phyloP scores from a whole-genome alignment of 2,797 vertebrate species.

The Yasuhikotakia modesta region DNA sequence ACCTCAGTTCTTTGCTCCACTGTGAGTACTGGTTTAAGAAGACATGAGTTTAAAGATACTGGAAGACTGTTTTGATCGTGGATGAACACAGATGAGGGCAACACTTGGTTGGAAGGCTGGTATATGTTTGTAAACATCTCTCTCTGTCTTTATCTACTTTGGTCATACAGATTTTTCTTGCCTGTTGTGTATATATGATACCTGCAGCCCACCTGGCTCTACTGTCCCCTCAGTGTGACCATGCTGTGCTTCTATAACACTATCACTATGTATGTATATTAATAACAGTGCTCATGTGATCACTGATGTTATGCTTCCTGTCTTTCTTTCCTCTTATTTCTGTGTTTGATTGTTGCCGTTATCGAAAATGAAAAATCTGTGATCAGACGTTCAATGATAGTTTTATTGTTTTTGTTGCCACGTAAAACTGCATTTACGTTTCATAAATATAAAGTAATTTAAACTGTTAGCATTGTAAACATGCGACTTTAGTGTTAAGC shows the following conservation, averaged over 20 bases:
- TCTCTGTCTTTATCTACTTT: slow-evolving; percentile 38
- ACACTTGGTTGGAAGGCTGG: slow-evolving; percentile 19
- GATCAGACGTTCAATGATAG: neutral
- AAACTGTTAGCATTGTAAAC: no score
- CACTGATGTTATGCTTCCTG: slow-evolving; percentile 65
- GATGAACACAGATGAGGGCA: slow-evolving; percentile 2
- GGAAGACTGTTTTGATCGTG: neutral
- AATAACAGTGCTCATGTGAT: slow-evolving; percentile 80
- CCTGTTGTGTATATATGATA: slow-evolving; percentile 61
- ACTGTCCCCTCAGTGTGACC: slow-evolving; percentile 65
- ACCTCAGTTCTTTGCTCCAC: neutral
- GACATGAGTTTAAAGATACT: neutral
- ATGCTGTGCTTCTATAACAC: slow-evolving; percentile 73
- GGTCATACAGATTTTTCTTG: slow-evolving; percentile 64
- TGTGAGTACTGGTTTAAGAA: neutral
- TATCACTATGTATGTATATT: slow-evolving; percentile 77
- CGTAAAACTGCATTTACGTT: no score
- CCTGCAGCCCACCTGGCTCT: slow-evolving; percentile 64
- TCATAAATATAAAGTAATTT: no score
- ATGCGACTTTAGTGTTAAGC: no score
- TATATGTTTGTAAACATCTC: slow-evolving; percentile 13
- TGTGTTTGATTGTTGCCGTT: neutral
- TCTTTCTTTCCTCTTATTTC: slow-evolving; percentile 51
- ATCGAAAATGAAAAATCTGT: neutral
- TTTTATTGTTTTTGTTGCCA: neutral